A percentile compares a stretch with the other conserved stretches of the same genome.
Evolutionary conservation across 2,797 vertebrate species (phyloP).

Genomic region (Mionectes olivaceus): DNA sequence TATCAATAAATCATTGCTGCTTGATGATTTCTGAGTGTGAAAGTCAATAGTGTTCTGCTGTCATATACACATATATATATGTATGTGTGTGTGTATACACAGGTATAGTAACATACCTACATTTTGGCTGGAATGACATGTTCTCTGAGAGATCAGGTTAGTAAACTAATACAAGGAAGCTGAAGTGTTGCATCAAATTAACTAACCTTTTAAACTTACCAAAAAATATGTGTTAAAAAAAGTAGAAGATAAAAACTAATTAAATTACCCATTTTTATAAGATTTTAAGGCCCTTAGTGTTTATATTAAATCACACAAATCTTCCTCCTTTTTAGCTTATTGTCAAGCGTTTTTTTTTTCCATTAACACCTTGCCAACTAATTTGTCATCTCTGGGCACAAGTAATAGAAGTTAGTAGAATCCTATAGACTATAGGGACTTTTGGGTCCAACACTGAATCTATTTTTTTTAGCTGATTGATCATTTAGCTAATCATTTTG

Average conservation of each 20-base stretch:
- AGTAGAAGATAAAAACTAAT: neutral
- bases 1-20: neutral
- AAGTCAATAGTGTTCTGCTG: neutral
- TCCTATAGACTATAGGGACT: neutral
- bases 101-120: neutral
- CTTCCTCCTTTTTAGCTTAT: neutral
- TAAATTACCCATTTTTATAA: neutral
- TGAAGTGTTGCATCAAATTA: neutral
- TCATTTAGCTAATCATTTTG: conserved; percentile 6
- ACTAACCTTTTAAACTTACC: too few relatives aligned
- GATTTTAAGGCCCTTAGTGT: neutral
- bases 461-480: neutral
- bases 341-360: neutral
- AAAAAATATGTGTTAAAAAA: neutral
- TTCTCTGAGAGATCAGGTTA: neutral
- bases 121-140: neutral
- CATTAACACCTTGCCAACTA: neutral
- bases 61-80: too few relatives aligned
- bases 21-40: neutral
- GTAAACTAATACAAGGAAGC: neutral
- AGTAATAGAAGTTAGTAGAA: neutral
- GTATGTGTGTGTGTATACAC: neutral
- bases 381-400: neutral
- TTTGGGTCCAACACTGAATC: neutral
- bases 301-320: neutral